phyloP scores from a whole-genome alignment of 2,113 vertebrate genomes.

The Cichladusa arquata region DNA sequence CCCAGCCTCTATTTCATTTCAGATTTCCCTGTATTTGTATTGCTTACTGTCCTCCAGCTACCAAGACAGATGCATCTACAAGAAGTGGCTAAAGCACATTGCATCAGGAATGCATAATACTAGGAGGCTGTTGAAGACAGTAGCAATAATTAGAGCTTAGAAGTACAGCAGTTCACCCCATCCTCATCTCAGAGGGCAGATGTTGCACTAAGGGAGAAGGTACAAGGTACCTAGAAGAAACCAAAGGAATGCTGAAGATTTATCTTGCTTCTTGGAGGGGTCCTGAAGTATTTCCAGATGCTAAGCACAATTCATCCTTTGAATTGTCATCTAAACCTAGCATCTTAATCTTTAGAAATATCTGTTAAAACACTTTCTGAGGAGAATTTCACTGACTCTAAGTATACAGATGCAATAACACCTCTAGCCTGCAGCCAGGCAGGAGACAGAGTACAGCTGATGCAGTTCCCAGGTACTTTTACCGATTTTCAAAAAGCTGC shows the following conservation, averaged over 20 bases:
- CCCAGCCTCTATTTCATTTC: background rate
- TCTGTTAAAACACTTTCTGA: background rate
- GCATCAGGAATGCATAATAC: background rate
- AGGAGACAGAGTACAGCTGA: background rate
- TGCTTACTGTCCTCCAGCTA: background rate
- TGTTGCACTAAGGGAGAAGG: background rate
- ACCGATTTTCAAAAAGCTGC: background rate
- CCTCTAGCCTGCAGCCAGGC: background rate
- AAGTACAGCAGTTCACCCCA: background rate
- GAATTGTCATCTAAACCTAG: background rate
- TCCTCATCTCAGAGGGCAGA: background rate
- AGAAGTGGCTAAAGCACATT: background rate
- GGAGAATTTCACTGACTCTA: background rate
- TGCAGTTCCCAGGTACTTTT: background rate
- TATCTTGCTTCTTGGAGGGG: background rate
- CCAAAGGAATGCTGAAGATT: background rate
- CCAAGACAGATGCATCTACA: background rate
- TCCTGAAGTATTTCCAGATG: background rate
- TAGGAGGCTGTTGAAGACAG: background rate
- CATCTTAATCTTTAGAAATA: background rate
- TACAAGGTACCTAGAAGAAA: background rate
- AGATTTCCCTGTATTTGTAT: background rate
- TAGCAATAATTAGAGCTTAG: background rate
- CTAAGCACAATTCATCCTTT: background rate
- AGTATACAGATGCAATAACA: background rate